phyloP scores from a whole-genome alignment of 2,888 invertebrate species.

The Hecatera dysodea region DNA sequence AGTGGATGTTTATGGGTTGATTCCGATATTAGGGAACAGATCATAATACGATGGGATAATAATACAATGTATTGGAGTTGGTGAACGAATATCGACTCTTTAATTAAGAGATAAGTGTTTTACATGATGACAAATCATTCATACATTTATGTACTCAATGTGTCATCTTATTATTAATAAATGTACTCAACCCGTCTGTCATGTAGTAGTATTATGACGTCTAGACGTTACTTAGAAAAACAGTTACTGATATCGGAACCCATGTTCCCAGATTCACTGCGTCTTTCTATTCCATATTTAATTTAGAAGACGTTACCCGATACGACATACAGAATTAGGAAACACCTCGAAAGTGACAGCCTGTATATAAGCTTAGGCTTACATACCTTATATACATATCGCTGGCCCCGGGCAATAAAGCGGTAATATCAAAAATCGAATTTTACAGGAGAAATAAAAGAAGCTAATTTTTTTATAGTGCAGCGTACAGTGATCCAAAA shows the following conservation, averaged over 20 bases:
- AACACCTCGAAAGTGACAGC: slow-evolving; percentile 35
- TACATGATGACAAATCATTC: too few relatives aligned
- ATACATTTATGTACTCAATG: too few relatives aligned
- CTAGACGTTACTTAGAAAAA: too few relatives aligned
- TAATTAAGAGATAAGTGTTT: too few relatives aligned
- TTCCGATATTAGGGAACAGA: slow-evolving; percentile 27
- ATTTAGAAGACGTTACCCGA: slow-evolving; percentile 8
- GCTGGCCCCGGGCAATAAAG: too few relatives aligned
- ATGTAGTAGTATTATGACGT: too few relatives aligned
- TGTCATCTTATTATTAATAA: too few relatives aligned
- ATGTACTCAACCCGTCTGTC: too few relatives aligned
- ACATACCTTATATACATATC: not conserved
- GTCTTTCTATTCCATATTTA: not conserved
- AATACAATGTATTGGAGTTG: not conserved
- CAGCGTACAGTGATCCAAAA: too few relatives aligned
- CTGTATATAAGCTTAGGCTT: slow-evolving; percentile 25
- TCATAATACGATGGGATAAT: slow-evolving; percentile 15
- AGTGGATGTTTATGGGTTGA: slow-evolving; percentile 42
- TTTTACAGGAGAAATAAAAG: too few relatives aligned
- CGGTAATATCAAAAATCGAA: too few relatives aligned
- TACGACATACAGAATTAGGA: slow-evolving; percentile 30
- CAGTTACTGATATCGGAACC: not conserved
- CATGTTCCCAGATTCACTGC: not conserved
- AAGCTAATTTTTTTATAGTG: too few relatives aligned
- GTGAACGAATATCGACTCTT: not conserved